Percentiles rank a stretch among this genome's conserved stretches.
phyloP scores from a whole-genome alignment of 2,113 vertebrate species.

The Tenebrosternarchus preto region DNA sequence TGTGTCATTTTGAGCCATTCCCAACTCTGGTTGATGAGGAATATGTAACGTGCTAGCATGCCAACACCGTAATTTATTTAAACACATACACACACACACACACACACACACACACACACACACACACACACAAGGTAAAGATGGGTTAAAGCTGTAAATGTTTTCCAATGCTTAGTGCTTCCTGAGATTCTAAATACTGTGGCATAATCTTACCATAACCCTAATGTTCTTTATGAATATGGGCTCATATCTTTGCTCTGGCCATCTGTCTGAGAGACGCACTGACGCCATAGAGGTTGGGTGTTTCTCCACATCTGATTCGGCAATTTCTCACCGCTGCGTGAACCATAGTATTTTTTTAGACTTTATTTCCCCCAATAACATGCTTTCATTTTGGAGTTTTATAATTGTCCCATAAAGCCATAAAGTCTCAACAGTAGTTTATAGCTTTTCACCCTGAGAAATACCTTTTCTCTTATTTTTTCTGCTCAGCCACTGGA shows the following conservation, averaged over 20 bases:
- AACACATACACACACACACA: too few species aligned
- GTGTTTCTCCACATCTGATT: conserved; percentile 17
- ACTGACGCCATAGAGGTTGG: background rate
- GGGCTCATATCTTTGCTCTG: background rate
- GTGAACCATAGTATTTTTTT: conserved; percentile 10
- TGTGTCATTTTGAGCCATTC: too few species aligned
- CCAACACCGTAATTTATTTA: too few species aligned
- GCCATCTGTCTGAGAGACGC: background rate
- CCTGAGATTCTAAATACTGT: background rate
- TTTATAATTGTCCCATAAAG: conserved; percentile 58
- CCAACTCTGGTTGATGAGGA: too few species aligned
- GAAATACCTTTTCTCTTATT: conserved; percentile 54
- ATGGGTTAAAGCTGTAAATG: too few species aligned
- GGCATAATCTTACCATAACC: background rate
- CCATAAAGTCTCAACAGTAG: conserved; percentile 50
- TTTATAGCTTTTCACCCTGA: conserved; percentile 61
- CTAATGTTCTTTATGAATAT: background rate
- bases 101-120: too few species aligned
- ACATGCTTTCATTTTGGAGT: conserved; percentile 51
- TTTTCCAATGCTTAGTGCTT: background rate
- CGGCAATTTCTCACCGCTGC: conserved; percentile 41
- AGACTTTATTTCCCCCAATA: conserved; percentile 13
- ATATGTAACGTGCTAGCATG: too few species aligned
- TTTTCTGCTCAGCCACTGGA: conserved; percentile 54
- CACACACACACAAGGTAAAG: too few species aligned